phyloP scores from a whole-genome alignment of 1,140 invertebrate species.

The Drosophila subpulchrella region DNA sequence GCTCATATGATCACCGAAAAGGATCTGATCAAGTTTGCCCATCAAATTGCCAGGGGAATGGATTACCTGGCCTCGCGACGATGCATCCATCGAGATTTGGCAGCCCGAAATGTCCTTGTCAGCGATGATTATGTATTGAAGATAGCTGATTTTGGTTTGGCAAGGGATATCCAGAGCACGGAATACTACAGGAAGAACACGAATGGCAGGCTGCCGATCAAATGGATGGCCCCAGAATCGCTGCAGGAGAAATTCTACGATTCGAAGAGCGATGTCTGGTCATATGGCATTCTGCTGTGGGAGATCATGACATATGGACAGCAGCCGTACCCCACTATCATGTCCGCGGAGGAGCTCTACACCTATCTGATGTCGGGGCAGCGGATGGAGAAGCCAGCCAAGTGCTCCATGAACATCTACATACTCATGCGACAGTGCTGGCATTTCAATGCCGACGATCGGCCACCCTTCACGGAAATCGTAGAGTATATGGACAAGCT shows the following conservation, averaged over 20 bases:
- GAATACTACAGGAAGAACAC: constrained; percentile 99
- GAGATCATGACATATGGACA: constrained; percentile 97
- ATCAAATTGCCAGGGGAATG: constrained; percentile 98
- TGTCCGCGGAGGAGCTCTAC: constrained; percentile 91
- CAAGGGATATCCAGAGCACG: constrained; percentile 95
- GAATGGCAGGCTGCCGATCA: constrained; percentile 96
- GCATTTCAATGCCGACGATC: constrained; percentile 93
- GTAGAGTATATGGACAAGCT: constrained; percentile 95
- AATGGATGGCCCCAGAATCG: constrained; percentile 99
- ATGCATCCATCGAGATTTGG: constrained; percentile 98
- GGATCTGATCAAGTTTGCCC: constrained; percentile 97
- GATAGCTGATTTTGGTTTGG: constrained; percentile 99
- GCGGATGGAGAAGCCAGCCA: constrained; percentile 97
- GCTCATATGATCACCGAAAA: constrained; percentile 94
- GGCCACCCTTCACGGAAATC: constrained; percentile 94
- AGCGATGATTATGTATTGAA: constrained; percentile 96
- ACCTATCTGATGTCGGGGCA: constrained; percentile 94
- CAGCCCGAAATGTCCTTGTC: constrained; percentile 98
- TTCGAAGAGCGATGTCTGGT: constrained; percentile 98
- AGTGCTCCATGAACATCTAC: constrained; percentile 96
- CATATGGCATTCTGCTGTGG: constrained; percentile 96
- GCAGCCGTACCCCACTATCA: constrained; percentile 94
- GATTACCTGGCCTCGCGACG: constrained; percentile 96
- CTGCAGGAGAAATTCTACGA: constrained; percentile 97
- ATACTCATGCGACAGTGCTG: constrained; percentile 97